Conservation (phyloP, 2,113 vertebrate genomes). For the Orycteropus afer region DNA sequence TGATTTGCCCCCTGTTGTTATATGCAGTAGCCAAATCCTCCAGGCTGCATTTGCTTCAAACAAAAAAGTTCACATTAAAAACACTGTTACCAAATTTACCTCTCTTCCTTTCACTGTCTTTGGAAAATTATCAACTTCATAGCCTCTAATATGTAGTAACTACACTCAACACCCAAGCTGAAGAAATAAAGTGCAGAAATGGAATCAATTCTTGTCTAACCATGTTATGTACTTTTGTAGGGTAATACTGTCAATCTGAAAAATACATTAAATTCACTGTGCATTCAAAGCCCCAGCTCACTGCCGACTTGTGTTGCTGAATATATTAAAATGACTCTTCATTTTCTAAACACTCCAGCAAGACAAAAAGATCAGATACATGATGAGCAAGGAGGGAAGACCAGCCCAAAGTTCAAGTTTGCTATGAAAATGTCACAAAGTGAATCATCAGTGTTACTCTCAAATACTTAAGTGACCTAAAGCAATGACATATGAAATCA, state of each 20-base stretch:
- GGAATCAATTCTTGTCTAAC: not conserved
- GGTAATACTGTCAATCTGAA: not conserved
- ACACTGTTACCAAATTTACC: slow-evolving; percentile 4
- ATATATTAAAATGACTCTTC: not conserved
- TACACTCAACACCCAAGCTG: not conserved
- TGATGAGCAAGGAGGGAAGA: not conserved
- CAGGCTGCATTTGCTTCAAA: slow-evolving; percentile 83
- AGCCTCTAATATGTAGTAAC: not conserved
- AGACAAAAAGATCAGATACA: not conserved
- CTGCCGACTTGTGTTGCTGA: not conserved
- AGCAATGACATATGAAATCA: slow-evolving; percentile 46
- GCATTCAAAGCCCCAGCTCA: not conserved
- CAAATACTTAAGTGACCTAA: not conserved
- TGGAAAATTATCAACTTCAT: not conserved
- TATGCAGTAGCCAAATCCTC: slow-evolving; percentile 89
- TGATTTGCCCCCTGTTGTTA: slow-evolving; percentile 95
- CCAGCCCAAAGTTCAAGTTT: not conserved
- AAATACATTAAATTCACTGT: not conserved
- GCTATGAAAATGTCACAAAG: not conserved
- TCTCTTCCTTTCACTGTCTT: slow-evolving; percentile 34
- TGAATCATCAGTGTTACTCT: not conserved
- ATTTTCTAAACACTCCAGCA: not conserved
- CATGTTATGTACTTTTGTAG: not conserved
- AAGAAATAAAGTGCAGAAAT: not conserved
- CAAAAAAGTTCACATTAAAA: slow-evolving; percentile 69